Percentiles rank a stretch among this genome's conserved stretches.
Conservation (phyloP, 2,888 invertebrate genomes). For the Crepidodera aurea region DNA sequence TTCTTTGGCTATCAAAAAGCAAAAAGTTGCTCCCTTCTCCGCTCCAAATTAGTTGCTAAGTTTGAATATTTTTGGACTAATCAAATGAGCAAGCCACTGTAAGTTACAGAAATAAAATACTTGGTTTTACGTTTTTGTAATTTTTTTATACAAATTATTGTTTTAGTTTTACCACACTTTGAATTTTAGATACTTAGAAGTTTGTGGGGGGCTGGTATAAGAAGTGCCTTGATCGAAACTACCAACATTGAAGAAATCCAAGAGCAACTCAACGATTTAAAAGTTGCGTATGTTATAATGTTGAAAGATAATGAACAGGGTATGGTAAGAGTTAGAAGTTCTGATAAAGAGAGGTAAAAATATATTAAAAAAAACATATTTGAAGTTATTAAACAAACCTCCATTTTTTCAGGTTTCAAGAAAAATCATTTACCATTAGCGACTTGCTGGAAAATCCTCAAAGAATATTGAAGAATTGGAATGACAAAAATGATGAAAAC, state of each 20-base stretch:
- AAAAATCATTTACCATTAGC: slow-evolving; percentile 67
- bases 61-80: too few species aligned
- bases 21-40: too few species aligned
- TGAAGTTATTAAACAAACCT: background rate
- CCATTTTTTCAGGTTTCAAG: slow-evolving; percentile 65
- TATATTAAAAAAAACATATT: too few species aligned
- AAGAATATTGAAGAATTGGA: slow-evolving; percentile 65
- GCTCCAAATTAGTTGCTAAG: too few species aligned
- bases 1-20: too few species aligned
- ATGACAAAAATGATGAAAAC: slow-evolving; percentile 43
- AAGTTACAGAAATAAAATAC: too few species aligned
- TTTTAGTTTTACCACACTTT: too few species aligned
- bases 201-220: slow-evolving; percentile 77
- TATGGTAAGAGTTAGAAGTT: slow-evolving; percentile 66
- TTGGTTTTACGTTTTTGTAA: too few species aligned
- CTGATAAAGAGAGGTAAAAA: slow-evolving; percentile 68
- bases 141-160: too few species aligned
- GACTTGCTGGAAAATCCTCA: slow-evolving; percentile 78
- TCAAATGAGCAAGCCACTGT: too few species aligned
- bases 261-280: slow-evolving; percentile 67
- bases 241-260: slow-evolving; percentile 71
- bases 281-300: slow-evolving; percentile 71
- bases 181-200: slow-evolving; percentile 65
- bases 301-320: slow-evolving; percentile 69
- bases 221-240: slow-evolving; percentile 70